phyloP scores from a whole-genome alignment of 2,797 vertebrate species.

The Eleutherodactylus coqui region DNA sequence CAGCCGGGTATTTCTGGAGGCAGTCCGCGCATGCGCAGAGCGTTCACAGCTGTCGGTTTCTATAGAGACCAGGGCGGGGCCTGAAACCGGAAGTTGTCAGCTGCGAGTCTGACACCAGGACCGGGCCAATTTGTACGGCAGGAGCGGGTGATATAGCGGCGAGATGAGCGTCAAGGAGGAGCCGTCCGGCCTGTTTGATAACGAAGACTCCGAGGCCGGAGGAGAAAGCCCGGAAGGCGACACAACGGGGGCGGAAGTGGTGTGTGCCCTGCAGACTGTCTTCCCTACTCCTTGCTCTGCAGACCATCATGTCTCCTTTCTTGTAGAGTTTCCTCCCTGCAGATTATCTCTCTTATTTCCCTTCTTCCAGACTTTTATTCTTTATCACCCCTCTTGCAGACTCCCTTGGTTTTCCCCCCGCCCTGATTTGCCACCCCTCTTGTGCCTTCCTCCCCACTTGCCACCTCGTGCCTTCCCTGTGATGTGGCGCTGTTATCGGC shows the following conservation, averaged over 20 bases:
- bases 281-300: neutral
- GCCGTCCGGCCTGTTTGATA: neutral
- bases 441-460: neutral
- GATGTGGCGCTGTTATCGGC: too few relatives aligned
- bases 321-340: too few relatives aligned
- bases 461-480: too few relatives aligned
- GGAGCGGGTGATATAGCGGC: conserved; percentile 54
- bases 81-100: conserved; percentile 20
- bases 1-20: neutral
- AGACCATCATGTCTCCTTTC: neutral
- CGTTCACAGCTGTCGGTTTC: conserved; percentile 65
- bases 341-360: neutral
- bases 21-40: neutral
- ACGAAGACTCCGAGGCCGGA: neutral
- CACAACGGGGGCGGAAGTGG: neutral
- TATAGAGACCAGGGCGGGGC: neutral
- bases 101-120: conserved; percentile 35
- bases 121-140: neutral
- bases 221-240: neutral
- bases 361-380: too few relatives aligned
- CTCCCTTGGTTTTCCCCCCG: neutral
- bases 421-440: neutral
- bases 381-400: too few relatives aligned
- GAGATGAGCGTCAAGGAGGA: neutral
- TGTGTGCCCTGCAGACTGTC: neutral